These are phyloP conservation scores for Drosophila seguyi DNA, from an alignment of 1,140 invertebrate species.

Conservation along the genomic window DNA sequence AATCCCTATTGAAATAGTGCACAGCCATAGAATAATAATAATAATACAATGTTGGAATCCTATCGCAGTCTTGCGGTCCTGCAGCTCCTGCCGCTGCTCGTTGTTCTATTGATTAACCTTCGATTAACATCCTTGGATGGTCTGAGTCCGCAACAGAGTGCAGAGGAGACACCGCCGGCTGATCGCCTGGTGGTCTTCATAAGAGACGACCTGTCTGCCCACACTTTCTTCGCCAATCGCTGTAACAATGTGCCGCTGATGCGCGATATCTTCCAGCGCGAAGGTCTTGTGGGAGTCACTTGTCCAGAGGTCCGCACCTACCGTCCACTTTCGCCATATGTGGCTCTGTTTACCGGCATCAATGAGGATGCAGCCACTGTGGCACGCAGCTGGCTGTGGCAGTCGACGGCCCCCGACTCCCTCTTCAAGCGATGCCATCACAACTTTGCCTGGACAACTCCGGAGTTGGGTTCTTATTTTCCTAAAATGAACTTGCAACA, in stretches of 20 bases:
- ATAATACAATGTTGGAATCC: slow-evolving; percentile 28
- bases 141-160: slow-evolving; percentile 84
- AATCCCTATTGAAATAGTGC: no score
- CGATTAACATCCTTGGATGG: slow-evolving; percentile 87
- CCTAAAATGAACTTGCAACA: slow-evolving; percentile 86
- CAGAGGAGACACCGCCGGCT: slow-evolving; percentile 87
- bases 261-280: slow-evolving; percentile 71
- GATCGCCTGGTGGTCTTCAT: slow-evolving; percentile 93
- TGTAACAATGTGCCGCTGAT: slow-evolving; percentile 54
- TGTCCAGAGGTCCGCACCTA: slow-evolving; percentile 96
- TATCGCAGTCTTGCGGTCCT: slow-evolving; percentile 47
- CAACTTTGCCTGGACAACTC: slow-evolving; percentile 94
- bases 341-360: slow-evolving; percentile 95
- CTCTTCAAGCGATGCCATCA: slow-evolving; percentile 93
- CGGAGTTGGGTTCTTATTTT: slow-evolving; percentile 91
- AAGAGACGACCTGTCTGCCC: slow-evolving; percentile 94
- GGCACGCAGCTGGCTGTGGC: slow-evolving; percentile 91
- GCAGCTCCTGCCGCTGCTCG: slow-evolving; percentile 86
- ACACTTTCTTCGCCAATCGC: slow-evolving; percentile 88
- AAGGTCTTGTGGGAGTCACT: slow-evolving; percentile 94
- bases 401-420: slow-evolving; percentile 95
- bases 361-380: slow-evolving; percentile 94
- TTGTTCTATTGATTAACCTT: slow-evolving; percentile 88
- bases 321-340: slow-evolving; percentile 96
- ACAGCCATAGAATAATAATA: neutral